These are phyloP conservation scores for Heterocephalus glaber DNA, from an alignment of 2,113 vertebrate genomes.

Conservation along the genomic window DNA sequence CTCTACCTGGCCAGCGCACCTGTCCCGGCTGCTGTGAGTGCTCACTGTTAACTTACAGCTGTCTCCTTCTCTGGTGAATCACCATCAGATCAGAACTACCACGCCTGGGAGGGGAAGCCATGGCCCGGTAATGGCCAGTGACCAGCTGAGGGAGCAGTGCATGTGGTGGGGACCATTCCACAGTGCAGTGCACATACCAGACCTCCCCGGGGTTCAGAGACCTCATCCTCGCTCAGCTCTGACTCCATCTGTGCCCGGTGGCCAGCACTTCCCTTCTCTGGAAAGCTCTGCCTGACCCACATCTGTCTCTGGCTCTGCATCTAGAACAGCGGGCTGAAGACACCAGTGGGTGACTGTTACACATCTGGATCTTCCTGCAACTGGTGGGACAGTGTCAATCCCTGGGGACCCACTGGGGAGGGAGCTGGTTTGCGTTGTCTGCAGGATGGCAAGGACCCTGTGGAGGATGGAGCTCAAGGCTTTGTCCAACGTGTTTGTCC, in stretches of 20 bases:
- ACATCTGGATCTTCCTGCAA: background rate
- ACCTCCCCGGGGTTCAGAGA: background rate
- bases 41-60: background rate
- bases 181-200: background rate
- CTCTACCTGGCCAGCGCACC: background rate
- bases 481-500: background rate
- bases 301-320: background rate
- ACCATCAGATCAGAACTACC: background rate
- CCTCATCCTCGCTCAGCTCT: background rate
- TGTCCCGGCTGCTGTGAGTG: background rate
- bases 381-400: background rate
- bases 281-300: background rate
- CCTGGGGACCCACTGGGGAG: background rate
- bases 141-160: accelerated
- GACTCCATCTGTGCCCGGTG: background rate
- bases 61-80: background rate
- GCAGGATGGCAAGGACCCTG: background rate
- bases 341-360: background rate
- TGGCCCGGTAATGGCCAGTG: background rate
- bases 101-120: background rate
- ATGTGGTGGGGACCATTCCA: background rate
- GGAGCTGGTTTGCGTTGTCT: background rate
- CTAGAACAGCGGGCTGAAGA: background rate
- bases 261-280: background rate
- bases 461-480: background rate